Conservation (phyloP, 2,113 vertebrate species). For the Centropus bengalensis region DNA sequence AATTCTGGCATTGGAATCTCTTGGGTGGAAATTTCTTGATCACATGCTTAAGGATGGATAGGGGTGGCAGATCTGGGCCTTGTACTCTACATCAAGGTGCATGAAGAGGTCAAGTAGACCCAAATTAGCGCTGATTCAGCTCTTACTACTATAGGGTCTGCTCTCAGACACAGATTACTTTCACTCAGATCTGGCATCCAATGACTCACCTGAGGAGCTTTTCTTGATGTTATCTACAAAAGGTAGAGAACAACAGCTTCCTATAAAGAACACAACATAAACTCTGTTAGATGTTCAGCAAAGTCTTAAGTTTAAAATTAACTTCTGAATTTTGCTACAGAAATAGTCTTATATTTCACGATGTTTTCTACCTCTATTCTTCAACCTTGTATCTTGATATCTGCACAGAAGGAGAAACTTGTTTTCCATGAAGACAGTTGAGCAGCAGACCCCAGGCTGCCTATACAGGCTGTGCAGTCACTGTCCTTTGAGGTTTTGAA, state of each 20-base stretch:
- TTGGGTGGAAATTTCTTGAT: not conserved
- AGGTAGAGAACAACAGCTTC: not conserved
- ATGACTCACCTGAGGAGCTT: not conserved
- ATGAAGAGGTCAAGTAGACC: not conserved
- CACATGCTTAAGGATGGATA: fast-evolving
- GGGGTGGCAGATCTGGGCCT: not conserved
- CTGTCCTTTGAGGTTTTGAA: not conserved
- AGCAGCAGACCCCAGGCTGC: not conserved
- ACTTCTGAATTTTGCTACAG: not conserved
- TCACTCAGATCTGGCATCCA: not conserved
- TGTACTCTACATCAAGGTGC: not conserved
- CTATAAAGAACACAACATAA: not conserved
- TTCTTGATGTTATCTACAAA: not conserved
- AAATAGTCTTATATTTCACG: not conserved
- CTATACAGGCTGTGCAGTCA: not conserved
- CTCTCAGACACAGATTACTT: not conserved
- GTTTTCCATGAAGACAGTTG: not conserved
- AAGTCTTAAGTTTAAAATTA: not conserved
- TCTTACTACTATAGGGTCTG: not conserved
- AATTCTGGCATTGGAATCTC: not conserved
- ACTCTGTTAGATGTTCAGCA: not conserved
- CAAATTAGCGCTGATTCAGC: not conserved
- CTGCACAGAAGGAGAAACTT: not conserved
- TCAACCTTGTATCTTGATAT: fast-evolving
- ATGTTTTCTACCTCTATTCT: not conserved